These are phyloP conservation scores for Eulemur rufifrons DNA, from an alignment of 2,113 vertebrate genomes.

Conservation along the genomic window DNA sequence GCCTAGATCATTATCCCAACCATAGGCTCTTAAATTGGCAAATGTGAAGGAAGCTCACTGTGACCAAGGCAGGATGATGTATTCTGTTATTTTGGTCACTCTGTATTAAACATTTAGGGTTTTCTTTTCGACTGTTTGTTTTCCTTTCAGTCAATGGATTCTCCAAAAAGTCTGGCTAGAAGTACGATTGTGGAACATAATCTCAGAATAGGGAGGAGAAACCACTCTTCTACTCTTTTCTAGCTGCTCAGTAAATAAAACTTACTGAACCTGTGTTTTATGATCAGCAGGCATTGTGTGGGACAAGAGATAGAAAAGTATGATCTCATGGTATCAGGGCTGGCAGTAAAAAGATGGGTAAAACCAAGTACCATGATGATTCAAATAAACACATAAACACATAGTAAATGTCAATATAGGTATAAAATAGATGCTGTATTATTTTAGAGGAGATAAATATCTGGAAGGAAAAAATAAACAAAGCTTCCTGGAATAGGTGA, in stretches of 20 bases:
- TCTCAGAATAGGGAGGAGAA: background rate
- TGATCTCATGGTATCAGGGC: background rate
- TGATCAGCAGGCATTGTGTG: background rate
- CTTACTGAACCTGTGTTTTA: background rate
- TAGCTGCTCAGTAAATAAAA: background rate
- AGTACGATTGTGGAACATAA: background rate
- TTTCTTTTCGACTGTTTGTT: background rate
- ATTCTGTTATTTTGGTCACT: background rate
- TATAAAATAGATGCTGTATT: background rate
- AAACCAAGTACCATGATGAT: background rate
- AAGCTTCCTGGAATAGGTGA: background rate
- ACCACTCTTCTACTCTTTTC: background rate
- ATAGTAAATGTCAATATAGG: background rate
- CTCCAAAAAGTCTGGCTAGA: background rate
- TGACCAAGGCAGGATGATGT: rapidly evolving
- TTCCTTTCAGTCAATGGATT: background rate
- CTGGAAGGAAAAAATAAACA: background rate
- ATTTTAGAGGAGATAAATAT: background rate
- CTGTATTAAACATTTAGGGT: background rate
- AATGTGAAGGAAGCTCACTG: background rate
- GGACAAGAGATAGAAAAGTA: background rate
- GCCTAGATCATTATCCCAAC: background rate
- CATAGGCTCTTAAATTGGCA: background rate
- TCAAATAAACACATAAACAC: background rate
- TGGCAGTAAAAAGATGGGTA: background rate